A percentile compares a stretch with the other conserved stretches of the same genome.
phyloP scores from a whole-genome alignment of 2,113 vertebrate species.

The Hippocampus zosterae region DNA sequence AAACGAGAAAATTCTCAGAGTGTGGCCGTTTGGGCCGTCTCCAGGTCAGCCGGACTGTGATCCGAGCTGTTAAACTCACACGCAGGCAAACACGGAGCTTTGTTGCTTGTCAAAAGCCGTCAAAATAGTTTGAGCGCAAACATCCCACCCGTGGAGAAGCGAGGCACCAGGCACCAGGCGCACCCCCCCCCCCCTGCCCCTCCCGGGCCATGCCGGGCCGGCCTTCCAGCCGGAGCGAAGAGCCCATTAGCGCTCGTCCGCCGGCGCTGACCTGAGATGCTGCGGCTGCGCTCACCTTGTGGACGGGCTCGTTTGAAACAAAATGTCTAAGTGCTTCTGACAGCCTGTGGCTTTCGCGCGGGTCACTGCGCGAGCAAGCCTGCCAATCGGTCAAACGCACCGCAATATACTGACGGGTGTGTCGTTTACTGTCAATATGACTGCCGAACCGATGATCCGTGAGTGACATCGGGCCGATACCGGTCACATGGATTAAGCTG shows the following conservation, averaged over 20 bases:
- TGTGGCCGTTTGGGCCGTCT: constrained; percentile 18
- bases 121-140: constrained; percentile 20
- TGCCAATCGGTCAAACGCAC: neutral
- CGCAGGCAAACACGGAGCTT: constrained; percentile 25
- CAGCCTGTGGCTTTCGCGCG: constrained; percentile 12
- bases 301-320: constrained; percentile 44
- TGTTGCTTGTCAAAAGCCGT: constrained; percentile 28
- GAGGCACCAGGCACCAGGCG: neutral
- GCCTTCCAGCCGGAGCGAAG: neutral
- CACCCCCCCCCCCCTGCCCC: neutral
- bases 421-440: neutral
- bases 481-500: too few species aligned
- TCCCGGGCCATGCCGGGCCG: neutral
- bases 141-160: constrained; percentile 27
- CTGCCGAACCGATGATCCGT: too few species aligned
- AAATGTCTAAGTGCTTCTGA: constrained; percentile 45
- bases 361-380: constrained; percentile 9
- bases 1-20: constrained; percentile 10
- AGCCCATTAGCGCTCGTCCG: constrained; percentile 33
- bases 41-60: constrained; percentile 32
- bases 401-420: neutral
- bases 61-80: constrained; percentile 2
- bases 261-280: constrained; percentile 32
- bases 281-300: constrained; percentile 33
- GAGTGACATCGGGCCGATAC: too few species aligned